phyloP scores from a whole-genome alignment of 2,113 vertebrate genomes.

The Limnothrissa miodon region DNA sequence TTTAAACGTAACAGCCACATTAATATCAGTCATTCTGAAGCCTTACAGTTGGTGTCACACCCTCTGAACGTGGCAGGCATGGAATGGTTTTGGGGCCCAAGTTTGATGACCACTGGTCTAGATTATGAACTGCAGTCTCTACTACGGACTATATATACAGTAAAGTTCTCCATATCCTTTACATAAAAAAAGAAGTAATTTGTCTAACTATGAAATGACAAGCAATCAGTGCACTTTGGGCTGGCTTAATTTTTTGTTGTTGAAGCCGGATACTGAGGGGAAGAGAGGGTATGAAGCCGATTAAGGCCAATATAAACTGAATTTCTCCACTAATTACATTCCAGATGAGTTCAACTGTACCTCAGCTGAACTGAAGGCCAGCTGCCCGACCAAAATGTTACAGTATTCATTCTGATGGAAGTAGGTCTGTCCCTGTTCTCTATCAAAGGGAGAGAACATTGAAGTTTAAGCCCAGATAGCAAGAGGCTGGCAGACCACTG shows the following conservation, averaged over 20 bases:
- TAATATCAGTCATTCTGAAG: too few species aligned
- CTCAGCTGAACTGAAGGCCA: not conserved
- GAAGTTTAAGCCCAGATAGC: not conserved
- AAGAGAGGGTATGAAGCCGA: not conserved
- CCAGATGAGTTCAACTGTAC: conserved; percentile 1
- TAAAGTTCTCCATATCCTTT: not conserved
- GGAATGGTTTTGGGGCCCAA: too few species aligned
- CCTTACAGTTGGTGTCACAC: too few species aligned
- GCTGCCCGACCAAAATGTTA: not conserved
- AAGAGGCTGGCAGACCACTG: too few species aligned
- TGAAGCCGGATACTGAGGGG: not conserved
- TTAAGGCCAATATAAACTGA: not conserved
- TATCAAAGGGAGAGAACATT: not conserved
- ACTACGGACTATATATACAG: too few species aligned
- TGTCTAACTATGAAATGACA: not conserved
- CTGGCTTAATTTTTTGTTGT: not conserved
- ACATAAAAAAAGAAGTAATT: not conserved
- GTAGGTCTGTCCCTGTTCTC: not conserved
- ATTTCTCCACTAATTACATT: conserved; percentile 11
- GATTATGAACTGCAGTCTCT: too few species aligned
- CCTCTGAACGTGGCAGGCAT: too few species aligned
- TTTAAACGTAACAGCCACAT: too few species aligned
- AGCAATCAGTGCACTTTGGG: not conserved
- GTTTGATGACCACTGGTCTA: too few species aligned
- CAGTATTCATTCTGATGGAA: not conserved